Evolutionary conservation across 2,888 invertebrate species (phyloP).

Genomic region (Rhaphigaster nebulosa): DNA sequence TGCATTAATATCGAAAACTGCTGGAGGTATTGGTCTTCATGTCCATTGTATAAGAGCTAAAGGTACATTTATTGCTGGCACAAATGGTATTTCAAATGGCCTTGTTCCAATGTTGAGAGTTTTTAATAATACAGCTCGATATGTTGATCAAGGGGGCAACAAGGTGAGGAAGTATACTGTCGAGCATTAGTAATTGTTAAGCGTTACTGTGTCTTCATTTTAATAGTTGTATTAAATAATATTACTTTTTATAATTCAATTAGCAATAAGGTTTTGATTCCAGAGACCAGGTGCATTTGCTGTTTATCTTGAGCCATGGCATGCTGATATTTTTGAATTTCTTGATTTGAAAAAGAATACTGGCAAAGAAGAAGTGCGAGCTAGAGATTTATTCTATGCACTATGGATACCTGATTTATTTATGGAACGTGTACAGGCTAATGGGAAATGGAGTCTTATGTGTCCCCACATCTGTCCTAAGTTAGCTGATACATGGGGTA

Average conservation of each 20-base stretch:
- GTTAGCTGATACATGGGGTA: constrained; percentile 92
- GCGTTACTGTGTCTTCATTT: neutral
- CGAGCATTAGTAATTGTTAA: neutral
- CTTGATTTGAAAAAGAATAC: constrained; percentile 95
- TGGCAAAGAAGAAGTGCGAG: constrained; percentile 93
- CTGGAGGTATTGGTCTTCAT: constrained; percentile 97
- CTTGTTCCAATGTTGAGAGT: constrained; percentile 96
- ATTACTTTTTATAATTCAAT: neutral
- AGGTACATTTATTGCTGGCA: constrained; percentile 93
- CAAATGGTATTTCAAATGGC: constrained; percentile 95
- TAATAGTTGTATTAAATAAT: neutral
- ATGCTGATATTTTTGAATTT: constrained; percentile 96
- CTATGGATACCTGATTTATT: constrained; percentile 99
- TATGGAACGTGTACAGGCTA: constrained; percentile 91
- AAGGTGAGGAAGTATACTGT: constrained; percentile 71
- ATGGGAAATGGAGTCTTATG: constrained; percentile 95
- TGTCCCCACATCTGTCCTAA: constrained; percentile 95
- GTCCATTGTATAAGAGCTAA: constrained; percentile 95
- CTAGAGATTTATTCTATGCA: constrained; percentile 96
- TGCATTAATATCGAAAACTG: constrained; percentile 95
- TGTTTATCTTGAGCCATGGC: constrained; percentile 99
- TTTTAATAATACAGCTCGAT: constrained; percentile 94
- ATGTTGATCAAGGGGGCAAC: constrained; percentile 98
- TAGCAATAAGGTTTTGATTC: constrained; percentile 60
- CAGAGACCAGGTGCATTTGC: constrained; percentile 96